phyloP scores from a whole-genome alignment of 1,140 invertebrate genomes.

The Pogonomyrmex californicus region DNA sequence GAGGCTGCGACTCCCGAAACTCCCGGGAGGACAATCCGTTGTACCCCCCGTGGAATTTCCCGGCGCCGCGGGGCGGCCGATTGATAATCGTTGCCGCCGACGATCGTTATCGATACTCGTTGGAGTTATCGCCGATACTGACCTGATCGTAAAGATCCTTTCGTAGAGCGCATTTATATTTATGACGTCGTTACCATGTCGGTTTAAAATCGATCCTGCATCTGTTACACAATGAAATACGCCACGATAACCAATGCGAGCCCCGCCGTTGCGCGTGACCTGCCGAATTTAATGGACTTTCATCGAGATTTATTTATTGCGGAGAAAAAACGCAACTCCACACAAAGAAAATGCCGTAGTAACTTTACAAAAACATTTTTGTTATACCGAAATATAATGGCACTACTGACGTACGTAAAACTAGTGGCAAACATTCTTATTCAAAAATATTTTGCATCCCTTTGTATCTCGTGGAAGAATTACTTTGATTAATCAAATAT shows the following conservation, averaged over 20 bases:
- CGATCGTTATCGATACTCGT: conserved; percentile 32
- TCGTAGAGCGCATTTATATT: conserved; percentile 45
- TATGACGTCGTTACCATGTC: conserved; percentile 37
- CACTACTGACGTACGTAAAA: no score
- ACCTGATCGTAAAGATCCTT: conserved; percentile 27
- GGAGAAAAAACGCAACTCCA: not conserved
- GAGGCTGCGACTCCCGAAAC: conserved; percentile 41
- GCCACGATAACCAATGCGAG: conserved; percentile 12
- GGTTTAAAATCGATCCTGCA: conserved; percentile 42
- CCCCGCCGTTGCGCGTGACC: not conserved
- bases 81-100: conserved; percentile 51
- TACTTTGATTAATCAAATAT: not conserved
- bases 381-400: not conserved
- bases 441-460: not conserved
- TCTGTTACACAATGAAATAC: conserved; percentile 27
- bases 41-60: conserved; percentile 33
- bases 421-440: not conserved
- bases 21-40: conserved; percentile 41
- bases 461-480: not conserved
- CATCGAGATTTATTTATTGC: conserved; percentile 18
- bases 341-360: not conserved
- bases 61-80: conserved; percentile 14
- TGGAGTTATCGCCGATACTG: conserved; percentile 9
- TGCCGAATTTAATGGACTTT: conserved; percentile 6
- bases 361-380: not conserved